Percentiles rank a stretch among this genome's conserved stretches.
Evolutionary conservation across 2,113 vertebrate genomes (phyloP).

Genomic region (Gymnocephalus cernua): DNA sequence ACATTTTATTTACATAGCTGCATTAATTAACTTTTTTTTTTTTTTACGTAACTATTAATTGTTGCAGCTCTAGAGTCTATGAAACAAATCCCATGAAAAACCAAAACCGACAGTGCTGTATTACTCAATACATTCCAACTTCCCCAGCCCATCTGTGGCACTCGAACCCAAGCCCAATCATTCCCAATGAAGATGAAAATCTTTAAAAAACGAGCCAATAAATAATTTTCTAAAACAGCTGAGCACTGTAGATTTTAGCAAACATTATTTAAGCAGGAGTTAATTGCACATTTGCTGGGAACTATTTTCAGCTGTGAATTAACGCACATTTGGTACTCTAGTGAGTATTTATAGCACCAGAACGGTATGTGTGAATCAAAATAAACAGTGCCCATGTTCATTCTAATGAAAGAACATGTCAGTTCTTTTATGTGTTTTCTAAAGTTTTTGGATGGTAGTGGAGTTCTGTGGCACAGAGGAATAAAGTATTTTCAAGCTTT

Average conservation of each 20-base stretch:
- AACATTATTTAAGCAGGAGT: background rate
- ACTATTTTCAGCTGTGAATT: constrained; percentile 28
- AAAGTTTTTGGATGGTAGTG: background rate
- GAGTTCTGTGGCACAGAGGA: background rate
- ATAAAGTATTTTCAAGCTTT: background rate
- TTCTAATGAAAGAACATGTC: background rate
- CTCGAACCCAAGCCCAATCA: background rate
- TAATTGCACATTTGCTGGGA: background rate
- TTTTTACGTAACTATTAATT: background rate
- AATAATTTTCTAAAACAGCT: background rate
- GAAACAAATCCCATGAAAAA: background rate
- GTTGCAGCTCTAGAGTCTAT: no score
- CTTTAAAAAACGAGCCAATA: background rate
- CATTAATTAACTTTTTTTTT: background rate
- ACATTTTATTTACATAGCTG: background rate
- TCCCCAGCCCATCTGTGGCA: background rate
- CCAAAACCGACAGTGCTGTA: background rate
- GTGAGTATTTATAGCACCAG: constrained; percentile 13
- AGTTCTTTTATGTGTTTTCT: background rate
- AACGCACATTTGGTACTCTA: constrained; percentile 4
- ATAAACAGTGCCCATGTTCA: background rate
- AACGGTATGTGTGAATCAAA: background rate
- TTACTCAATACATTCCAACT: background rate
- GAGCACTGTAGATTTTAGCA: background rate
- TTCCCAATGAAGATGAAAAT: background rate